Conservation (phyloP, 2,888 invertebrate genomes). For the Eubasilissa splendida region DNA sequence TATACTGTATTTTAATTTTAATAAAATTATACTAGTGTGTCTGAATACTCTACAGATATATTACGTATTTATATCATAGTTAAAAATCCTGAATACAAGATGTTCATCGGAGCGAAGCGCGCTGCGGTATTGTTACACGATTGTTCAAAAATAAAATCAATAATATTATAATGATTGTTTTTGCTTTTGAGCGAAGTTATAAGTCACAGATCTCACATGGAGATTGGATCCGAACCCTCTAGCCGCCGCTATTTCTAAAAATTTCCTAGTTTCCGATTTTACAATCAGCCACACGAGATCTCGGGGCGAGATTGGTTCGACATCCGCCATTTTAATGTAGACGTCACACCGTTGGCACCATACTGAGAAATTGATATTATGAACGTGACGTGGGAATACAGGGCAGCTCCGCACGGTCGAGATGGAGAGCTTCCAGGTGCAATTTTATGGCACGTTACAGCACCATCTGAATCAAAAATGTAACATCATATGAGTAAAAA, state of each 20-base stretch:
- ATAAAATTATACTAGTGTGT: too few relatives aligned
- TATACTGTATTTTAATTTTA: too few relatives aligned
- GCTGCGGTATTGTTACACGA: too few relatives aligned
- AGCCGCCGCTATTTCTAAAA: not conserved
- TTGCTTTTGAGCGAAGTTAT: not conserved
- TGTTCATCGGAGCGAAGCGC: not conserved
- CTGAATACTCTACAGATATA: too few relatives aligned
- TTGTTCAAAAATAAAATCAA: conserved; percentile 17
- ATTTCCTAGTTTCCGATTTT: conserved; percentile 46
- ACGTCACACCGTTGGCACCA: conserved; percentile 40
- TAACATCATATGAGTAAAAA: too few relatives aligned
- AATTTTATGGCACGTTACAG: not conserved
- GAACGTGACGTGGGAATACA: conserved; percentile 48
- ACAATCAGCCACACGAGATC: conserved; percentile 47
- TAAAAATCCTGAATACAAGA: not conserved
- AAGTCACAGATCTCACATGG: conserved; percentile 54
- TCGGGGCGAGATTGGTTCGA: conserved; percentile 48
- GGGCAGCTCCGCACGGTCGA: not conserved
- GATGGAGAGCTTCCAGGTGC: conserved; percentile 1
- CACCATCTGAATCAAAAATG: too few relatives aligned
- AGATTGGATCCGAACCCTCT: conserved; percentile 39
- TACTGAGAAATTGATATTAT: conserved; percentile 24
- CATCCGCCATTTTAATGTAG: conserved; percentile 44
- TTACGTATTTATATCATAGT: too few relatives aligned
- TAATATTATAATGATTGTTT: conserved; percentile 19